Conservation (phyloP, 2,797 vertebrate genomes). For the Gila robusta region DNA sequence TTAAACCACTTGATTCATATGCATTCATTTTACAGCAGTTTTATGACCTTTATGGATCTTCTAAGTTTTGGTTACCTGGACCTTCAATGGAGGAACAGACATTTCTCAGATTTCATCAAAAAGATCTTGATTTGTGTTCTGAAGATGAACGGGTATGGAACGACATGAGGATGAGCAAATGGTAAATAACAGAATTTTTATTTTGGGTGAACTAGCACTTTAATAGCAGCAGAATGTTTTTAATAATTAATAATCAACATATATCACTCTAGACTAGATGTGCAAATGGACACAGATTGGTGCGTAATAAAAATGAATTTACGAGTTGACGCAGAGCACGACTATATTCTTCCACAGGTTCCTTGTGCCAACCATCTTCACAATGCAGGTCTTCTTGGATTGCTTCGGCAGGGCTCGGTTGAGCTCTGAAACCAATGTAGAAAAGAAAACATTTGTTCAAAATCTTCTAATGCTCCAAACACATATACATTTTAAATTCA, state of each 20-base stretch:
- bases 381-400: constrained; percentile 92
- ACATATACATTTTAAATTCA: neutral
- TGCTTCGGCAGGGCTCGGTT: constrained; percentile 87
- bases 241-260: neutral
- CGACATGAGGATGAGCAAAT: too few relatives aligned
- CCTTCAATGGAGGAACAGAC: neutral
- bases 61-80: neutral
- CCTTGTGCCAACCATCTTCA: constrained; percentile 93
- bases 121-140: neutral
- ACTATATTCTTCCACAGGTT: constrained; percentile 99
- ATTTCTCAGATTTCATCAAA: neutral
- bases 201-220: neutral
- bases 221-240: neutral
- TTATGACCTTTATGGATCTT: neutral
- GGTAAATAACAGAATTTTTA: neutral
- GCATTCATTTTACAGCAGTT: neutral
- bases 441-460: neutral
- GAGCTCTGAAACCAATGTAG: constrained; percentile 83
- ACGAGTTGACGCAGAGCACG: constrained; percentile 98
- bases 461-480: neutral
- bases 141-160: neutral
- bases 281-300: neutral
- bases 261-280: neutral
- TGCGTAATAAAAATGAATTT: constrained; percentile 71
- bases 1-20: too few relatives aligned